Evolutionary conservation across 2,888 invertebrate species (phyloP).

Genomic region (Mimas tiliae): DNA sequence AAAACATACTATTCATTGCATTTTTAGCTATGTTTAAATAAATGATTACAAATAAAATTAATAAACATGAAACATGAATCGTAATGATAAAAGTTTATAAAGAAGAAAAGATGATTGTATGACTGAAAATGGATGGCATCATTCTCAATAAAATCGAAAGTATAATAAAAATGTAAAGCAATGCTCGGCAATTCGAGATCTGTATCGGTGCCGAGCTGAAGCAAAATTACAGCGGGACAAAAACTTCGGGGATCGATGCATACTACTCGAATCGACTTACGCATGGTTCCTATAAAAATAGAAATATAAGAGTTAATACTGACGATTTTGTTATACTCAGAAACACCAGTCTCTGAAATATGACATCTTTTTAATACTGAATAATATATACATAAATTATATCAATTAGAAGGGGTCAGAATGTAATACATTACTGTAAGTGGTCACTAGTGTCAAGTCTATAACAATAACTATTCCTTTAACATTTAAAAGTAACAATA

Average conservation of each 20-base stretch:
- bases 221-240: conserved; percentile 73
- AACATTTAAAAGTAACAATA: too few species aligned
- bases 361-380: not conserved
- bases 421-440: too few species aligned
- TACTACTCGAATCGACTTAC: conserved; percentile 77
- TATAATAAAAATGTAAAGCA: conserved; percentile 57
- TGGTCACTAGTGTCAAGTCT: too few species aligned
- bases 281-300: conserved; percentile 83
- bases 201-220: conserved; percentile 59
- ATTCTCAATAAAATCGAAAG: conserved; percentile 43
- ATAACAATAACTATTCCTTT: too few species aligned
- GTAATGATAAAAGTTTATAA: not conserved
- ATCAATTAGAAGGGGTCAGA: not conserved
- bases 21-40: too few species aligned
- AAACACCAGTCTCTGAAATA: not conserved
- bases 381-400: not conserved
- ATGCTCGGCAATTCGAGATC: conserved; percentile 53
- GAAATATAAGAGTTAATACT: conserved; percentile 29
- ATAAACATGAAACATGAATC: too few species aligned
- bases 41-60: too few species aligned
- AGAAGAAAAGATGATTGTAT: conserved; percentile 49
- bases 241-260: conserved; percentile 62
- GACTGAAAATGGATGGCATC: conserved; percentile 41
- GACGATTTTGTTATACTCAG: not conserved
- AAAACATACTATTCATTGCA: too few species aligned